Conservation (phyloP, 2,888 invertebrate genomes). For the Dolomedes plantarius region DNA sequence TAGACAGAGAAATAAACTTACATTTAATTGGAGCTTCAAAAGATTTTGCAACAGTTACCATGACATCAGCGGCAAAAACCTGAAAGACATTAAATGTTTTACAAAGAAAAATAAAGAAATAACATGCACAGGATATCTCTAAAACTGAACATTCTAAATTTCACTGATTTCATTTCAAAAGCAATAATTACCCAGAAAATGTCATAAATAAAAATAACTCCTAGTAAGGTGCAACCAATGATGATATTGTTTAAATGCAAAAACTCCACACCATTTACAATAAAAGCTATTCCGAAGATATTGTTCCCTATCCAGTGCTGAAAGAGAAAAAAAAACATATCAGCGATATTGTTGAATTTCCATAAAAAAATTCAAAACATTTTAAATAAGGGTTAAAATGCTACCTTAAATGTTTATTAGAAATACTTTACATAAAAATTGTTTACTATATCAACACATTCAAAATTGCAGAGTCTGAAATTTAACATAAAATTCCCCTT, state of each 20-base stretch:
- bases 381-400: too few relatives aligned
- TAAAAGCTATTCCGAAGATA: slow-evolving; percentile 97
- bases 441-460: too few relatives aligned
- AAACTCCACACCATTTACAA: slow-evolving; percentile 97
- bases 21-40: slow-evolving; percentile 99
- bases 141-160: neutral
- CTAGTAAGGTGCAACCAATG: slow-evolving; percentile 94
- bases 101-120: neutral
- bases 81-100: slow-evolving; percentile 62
- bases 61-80: slow-evolving; percentile 99
- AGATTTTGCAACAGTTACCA: slow-evolving; percentile 99
- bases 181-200: slow-evolving; percentile 94
- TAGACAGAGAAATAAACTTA: slow-evolving; percentile 78
- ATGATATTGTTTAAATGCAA: slow-evolving; percentile 96
- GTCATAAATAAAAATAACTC: slow-evolving; percentile 98
- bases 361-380: too few relatives aligned
- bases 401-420: too few relatives aligned
- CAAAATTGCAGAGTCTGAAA: too few relatives aligned
- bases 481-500: too few relatives aligned
- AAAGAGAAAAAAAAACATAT: slow-evolving; percentile 74
- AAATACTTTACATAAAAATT: too few relatives aligned
- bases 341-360: too few relatives aligned
- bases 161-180: too few relatives aligned
- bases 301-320: slow-evolving; percentile 99
- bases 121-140: neutral